Base-by-base conservation (phyloP, 2,113 vertebrate species). In the Dicrurus megarhynchus region DNA sequence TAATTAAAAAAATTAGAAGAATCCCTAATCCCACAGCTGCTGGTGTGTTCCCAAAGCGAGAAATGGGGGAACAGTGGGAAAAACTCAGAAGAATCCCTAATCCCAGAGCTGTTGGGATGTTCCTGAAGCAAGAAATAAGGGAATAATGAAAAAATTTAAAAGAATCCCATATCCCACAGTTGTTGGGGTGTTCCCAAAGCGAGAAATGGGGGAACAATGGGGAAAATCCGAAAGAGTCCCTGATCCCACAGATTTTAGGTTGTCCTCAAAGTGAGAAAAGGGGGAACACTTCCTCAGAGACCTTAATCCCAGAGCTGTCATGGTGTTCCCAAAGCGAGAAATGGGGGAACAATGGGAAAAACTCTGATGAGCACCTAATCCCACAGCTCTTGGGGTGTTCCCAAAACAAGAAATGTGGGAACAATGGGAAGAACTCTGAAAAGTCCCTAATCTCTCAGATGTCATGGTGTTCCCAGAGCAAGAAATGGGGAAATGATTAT, bases 221-320 rank as follows among this genome's bases (percentile, higher is more conserved):
- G 60, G 2, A 41, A 19, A 28, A 63, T 17, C 13, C 4, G 1
- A 9, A 22, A 27, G 44, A 46, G 5, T n/a, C 23, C 16, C 33
- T 12, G 16, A 35, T 73, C 8, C n/a, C 1, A 23, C 1, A 8
- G 21, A 3, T 59, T 1, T n/a, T 35, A 2, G 9, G 2, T 7
- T 32, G 21, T 70, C 64, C 57, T 65, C 39, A 39, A 39, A 8
- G 39, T 39, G 9, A 74, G 60, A 68, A 80, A 44, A 30, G 19
- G 60, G 91, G 64, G 49, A 55, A 64, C 56, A 41, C 17, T 73
- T 32, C 8, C 28, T 71, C 9, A 20, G 32, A 37, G 53, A 13
- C 30, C 53, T 13, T n/a, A 12, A 61, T 33, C 9, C 35, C 22
- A 41, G 9, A 41, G 35, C 6, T 41, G 4, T 6, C 7, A 15